Base-by-base conservation (phyloP, 2,113 vertebrate species). In the Colistium nudipinnis region DNA sequence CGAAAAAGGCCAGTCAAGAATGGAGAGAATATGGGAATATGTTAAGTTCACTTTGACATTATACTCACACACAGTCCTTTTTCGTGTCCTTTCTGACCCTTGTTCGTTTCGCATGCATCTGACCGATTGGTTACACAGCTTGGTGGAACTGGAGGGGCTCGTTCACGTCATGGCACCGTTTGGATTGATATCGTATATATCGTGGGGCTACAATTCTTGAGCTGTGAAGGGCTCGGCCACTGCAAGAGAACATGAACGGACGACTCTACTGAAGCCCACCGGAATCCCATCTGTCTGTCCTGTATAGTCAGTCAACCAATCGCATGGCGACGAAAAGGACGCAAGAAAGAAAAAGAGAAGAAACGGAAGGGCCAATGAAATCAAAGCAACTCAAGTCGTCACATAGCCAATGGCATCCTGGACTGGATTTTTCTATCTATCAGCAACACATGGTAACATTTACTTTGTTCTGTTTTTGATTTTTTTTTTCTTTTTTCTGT, bases 391-490 rank as follows among this genome's bases (percentile, higher is more conserved):
- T 91, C 91, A 94, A 93, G 88, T 75, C 92, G 84, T 93, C 91
- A 92, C 25, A 22, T 90, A 93, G 92, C 92, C 94, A 91, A 93
- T 95, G 94, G 95, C 93, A 76, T 88, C 84, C 91, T 94, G 94
- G 96, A 96, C 70, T 65, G 94, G 87, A 91, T 89, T 94, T 94
- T 97, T 7, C 96, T 95, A 95, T 89, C 94, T 96, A 91, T 90
- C 65, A 95, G 95, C 93, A 96, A 97, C 95, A 97, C 94, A 95
- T 95, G 94, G 81, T 93, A 95, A 98, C 96, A 96, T 96, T 96
- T 94, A 96, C 79, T 95, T 90, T 87, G 74, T 60, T 84, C 65
- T 76, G 78, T 90, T 91, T 90, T 89, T 84, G 48, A 74, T 74
- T 70, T 47, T 88, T 89, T 89, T 83, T 53, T n/a, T 16, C 22